Percentiles rank a stretch among this genome's conserved stretches.
phyloP scores from a whole-genome alignment of 1,140 invertebrate genomes.

The Caerostris extrusa region DNA sequence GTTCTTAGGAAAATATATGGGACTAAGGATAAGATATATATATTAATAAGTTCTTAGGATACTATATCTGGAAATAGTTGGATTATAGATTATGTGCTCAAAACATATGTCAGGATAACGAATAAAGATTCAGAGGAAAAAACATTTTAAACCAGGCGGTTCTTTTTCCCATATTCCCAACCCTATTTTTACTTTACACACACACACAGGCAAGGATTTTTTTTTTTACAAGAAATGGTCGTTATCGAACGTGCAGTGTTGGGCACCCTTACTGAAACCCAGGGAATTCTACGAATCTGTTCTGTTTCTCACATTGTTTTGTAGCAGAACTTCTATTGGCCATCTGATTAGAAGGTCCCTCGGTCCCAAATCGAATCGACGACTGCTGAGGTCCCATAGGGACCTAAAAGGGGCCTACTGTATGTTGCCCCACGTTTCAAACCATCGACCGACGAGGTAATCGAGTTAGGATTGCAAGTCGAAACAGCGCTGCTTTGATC shows the following conservation, averaged over 20 bases:
- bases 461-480: conserved; percentile 22
- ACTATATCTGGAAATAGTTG: no score
- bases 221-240: not conserved
- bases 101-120: no score
- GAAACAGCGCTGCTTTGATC: conserved; percentile 47
- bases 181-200: not conserved
- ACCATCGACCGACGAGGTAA: conserved; percentile 7
- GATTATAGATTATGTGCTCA: no score
- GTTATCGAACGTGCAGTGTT: conserved; percentile 5
- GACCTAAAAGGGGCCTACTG: not conserved
- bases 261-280: not conserved
- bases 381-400: not conserved
- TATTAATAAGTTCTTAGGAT: no score
- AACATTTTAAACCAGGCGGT: no score
- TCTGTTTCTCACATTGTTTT: conserved; percentile 64
- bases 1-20: no score
- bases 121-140: no score
- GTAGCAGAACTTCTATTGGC: conserved; percentile 49
- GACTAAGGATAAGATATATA: no score
- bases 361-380: conserved; percentile 64
- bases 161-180: not conserved
- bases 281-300: conserved; percentile 10
- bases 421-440: not conserved
- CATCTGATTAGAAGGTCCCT: conserved; percentile 65
- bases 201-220: not conserved